Percentiles rank a stretch among this genome's conserved stretches.
These are phyloP conservation scores for Ailuropoda melanoleuca DNA, from an alignment of 2,113 vertebrate genomes.

Conservation along the genomic window DNA sequence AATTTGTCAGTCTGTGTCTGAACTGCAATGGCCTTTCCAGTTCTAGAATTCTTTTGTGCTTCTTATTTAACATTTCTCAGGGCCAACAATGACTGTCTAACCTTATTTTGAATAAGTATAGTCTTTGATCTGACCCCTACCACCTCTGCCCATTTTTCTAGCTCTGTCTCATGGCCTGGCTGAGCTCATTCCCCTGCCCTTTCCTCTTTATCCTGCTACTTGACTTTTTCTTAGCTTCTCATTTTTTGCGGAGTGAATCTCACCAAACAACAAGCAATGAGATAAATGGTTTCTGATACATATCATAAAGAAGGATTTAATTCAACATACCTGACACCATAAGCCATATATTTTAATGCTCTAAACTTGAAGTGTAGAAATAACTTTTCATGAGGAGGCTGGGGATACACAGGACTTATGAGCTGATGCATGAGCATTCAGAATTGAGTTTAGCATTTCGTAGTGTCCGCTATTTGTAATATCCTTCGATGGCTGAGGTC, in stretches of 20 bases:
- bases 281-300: constrained; percentile 52
- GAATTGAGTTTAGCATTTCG: background rate
- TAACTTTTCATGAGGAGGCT: background rate
- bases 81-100: background rate
- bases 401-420: background rate
- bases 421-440: background rate
- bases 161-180: background rate
- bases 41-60: constrained; percentile 50
- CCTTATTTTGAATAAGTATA: constrained; percentile 38
- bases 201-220: background rate
- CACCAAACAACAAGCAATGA: background rate
- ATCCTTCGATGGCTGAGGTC: background rate
- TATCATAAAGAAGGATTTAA: constrained; percentile 62
- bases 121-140: background rate
- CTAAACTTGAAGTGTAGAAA: constrained; percentile 29
- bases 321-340: background rate
- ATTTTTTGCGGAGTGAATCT: constrained; percentile 14
- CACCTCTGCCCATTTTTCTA: constrained; percentile 23
- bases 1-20: constrained; percentile 27
- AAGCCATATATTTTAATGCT: constrained; percentile 28
- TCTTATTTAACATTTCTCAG: constrained; percentile 46
- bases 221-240: constrained; percentile 53
- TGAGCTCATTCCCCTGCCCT: constrained; percentile 50
- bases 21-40: constrained; percentile 23
- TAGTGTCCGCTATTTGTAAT: background rate